Evolutionary conservation across 2,113 vertebrate genomes (phyloP), one percentile per base, ranked within the genome.

Genomic region (Cathartes aura): DNA sequence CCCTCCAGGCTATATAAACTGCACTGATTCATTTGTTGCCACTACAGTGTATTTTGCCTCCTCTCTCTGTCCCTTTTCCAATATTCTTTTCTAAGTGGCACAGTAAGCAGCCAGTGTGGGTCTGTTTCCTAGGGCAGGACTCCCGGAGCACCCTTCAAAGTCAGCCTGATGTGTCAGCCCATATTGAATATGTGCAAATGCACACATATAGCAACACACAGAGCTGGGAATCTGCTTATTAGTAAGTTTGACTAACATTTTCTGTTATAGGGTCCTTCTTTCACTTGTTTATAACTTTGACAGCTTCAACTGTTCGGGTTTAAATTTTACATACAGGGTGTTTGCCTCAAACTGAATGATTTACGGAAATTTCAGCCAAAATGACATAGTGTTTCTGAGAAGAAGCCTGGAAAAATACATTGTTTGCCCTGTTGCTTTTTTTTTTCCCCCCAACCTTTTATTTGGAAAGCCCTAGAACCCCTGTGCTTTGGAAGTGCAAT

Each of bases 401-500:
- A 96, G 68, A 60, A 91, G 96, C 45, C 82, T 94, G 91, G 93
- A 96, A 95, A 97, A 96, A 95, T 42, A 82, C 70, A 91, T 96
- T 96, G 81, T 96, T 97, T 91, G 87, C 40, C 64, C 68, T 60
- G 55, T 34, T 90, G 48, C 5, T 22, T 72, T 86, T 70, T 58
- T 82, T 80, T 71, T 62, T 67, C 91, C 68, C 81, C 5, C 26
- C 29, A 92, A 93, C 81, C 87, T 97, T 96, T 95, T 94, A 71
- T 91, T 95, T 94, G 89, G 89, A 97, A 95, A 89, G 83, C 52
- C 71, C 45, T 43, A 91, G 89, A 94, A 94, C 84, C 74, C 84
- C 87, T 91, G 89, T 94, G 84, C 93, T 93, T 97, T 97, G 91
- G 87, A 97, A 91, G 81, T 87, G 74, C 81, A 91, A 82, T 93